phyloP scores from a whole-genome alignment of 2,888 invertebrate genomes.

The Dasysyrphus tricinctus region DNA sequence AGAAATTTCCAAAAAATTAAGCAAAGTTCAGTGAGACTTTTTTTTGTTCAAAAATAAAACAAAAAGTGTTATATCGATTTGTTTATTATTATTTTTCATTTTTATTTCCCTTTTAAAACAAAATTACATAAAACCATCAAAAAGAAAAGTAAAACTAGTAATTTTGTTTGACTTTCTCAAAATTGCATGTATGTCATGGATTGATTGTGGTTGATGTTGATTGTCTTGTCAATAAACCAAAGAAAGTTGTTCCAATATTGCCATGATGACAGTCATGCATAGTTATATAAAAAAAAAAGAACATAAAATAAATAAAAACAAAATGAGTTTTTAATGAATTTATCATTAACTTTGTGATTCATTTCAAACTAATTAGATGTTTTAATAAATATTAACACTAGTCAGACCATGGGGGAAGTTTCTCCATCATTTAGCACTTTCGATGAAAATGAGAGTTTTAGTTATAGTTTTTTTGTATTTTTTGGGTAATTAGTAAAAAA shows the following conservation, averaged over 20 bases:
- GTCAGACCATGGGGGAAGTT: not conserved
- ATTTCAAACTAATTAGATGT: slow-evolving; percentile 16
- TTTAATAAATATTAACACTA: not conserved
- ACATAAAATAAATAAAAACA: not conserved
- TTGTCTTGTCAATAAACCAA: slow-evolving; percentile 25
- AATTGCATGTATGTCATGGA: slow-evolving; percentile 17
- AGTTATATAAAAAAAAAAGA: not conserved
- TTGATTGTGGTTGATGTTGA: not conserved
- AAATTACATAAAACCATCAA: not conserved
- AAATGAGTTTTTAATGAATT: slow-evolving; percentile 31
- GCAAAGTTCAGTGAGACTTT: not conserved
- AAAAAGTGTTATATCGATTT: not conserved
- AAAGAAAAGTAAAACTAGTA: slow-evolving; percentile 2
- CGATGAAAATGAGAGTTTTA: slow-evolving; percentile 3
- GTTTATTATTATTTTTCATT: slow-evolving; percentile 4
- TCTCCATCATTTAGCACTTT: slow-evolving; percentile 13
- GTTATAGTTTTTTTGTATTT: too few species aligned
- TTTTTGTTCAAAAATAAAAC: not conserved
- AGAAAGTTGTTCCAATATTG: slow-evolving; percentile 27
- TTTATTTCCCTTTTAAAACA: not conserved
- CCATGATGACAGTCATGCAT: slow-evolving; percentile 14
- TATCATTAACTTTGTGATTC: slow-evolving; percentile 14
- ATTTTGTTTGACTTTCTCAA: slow-evolving; percentile 24
- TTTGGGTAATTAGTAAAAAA: too few species aligned
- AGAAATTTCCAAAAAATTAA: slow-evolving; percentile 1